Conservation (phyloP, 1,140 invertebrate species). For the Mamestra configurata region DNA sequence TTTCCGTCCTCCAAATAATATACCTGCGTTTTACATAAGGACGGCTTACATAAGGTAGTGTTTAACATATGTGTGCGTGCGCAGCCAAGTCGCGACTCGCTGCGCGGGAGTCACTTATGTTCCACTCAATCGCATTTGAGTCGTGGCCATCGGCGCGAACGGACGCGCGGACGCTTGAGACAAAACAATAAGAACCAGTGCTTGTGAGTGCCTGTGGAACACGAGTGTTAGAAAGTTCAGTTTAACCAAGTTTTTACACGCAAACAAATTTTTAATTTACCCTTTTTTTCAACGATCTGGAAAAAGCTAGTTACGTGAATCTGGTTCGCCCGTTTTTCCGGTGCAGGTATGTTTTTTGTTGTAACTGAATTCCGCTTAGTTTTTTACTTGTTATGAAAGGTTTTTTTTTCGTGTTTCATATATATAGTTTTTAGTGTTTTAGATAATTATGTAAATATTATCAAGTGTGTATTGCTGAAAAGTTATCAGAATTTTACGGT, state of each 20-base stretch:
- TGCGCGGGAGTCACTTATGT: constrained; percentile 77
- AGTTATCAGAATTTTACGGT: neutral
- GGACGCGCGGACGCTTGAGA: constrained; percentile 59
- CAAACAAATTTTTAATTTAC: constrained; percentile 44
- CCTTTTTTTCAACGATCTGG: constrained; percentile 21
- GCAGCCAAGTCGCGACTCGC: constrained; percentile 61
- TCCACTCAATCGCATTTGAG: constrained; percentile 85
- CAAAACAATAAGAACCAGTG: constrained; percentile 52
- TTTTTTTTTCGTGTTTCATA: too few relatives aligned
- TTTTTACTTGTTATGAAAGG: constrained; percentile 35
- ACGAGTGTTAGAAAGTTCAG: constrained; percentile 59
- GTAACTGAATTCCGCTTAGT: constrained; percentile 31
- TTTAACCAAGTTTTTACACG: constrained; percentile 35
- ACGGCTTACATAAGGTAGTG: constrained; percentile 67
- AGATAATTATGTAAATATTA: constrained; percentile 30
- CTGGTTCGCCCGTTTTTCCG: constrained; percentile 53
- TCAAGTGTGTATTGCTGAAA: neutral
- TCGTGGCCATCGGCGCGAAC: constrained; percentile 57
- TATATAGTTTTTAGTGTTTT: too few relatives aligned
- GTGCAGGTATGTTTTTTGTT: constrained; percentile 61
- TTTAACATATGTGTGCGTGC: constrained; percentile 59
- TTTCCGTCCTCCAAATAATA: constrained; percentile 76
- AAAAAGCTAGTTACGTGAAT: constrained; percentile 58
- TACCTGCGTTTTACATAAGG: constrained; percentile 74
- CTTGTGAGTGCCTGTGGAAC: constrained; percentile 61